Conservation (phyloP, 1,140 invertebrate species). For the Eciton burchellii region DNA sequence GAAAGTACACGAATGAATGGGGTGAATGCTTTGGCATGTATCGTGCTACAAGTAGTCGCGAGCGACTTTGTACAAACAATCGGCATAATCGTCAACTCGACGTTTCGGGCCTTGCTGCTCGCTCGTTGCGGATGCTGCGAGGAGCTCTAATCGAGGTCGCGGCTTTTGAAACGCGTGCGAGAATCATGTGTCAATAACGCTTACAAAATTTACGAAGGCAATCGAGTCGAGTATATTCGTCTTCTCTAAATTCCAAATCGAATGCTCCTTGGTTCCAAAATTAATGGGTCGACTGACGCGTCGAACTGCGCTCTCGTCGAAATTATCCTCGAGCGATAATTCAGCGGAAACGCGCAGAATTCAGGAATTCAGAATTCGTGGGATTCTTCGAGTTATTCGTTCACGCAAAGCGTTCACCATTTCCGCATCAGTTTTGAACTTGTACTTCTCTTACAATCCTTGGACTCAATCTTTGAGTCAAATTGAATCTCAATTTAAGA, state of each 20-base stretch:
- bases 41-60: constrained; percentile 11
- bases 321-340: neutral
- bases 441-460: too few species aligned
- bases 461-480: too few species aligned
- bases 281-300: neutral
- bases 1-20: constrained; percentile 31
- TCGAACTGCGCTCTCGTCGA: neutral
- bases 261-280: neutral
- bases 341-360: too few species aligned
- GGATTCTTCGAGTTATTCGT: too few species aligned
- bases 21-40: neutral
- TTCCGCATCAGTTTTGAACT: too few species aligned
- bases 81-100: constrained; percentile 14
- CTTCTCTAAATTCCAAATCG: constrained; percentile 9
- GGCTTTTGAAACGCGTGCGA: neutral
- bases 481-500: too few species aligned
- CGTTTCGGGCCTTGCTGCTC: constrained; percentile 1
- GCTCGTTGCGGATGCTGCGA: neutral
- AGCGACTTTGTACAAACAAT: neutral
- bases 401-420: too few species aligned
- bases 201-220: neutral
- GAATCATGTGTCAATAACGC: neutral
- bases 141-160: neutral
- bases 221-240: neutral
- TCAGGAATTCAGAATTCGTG: too few species aligned